Base-by-base conservation (phyloP, 1,140 invertebrate species). In the Antheraea mylitta region DNA sequence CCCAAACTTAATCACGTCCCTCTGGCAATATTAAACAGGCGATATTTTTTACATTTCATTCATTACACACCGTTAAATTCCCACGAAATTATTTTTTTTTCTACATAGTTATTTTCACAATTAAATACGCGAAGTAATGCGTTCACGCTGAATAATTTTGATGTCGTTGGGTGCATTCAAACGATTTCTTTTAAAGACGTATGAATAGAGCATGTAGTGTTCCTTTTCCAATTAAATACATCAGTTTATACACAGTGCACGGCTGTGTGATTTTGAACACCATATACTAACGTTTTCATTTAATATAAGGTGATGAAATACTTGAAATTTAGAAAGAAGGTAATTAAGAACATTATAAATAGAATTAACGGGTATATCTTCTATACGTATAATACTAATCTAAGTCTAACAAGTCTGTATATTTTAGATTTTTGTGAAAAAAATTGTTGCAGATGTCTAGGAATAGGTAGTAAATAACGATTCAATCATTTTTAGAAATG, bases 61-160 rank as follows among this genome's bases (percentile, higher is more conserved):
- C 86, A 91, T 91, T 91, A 90, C 83, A 76, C 72, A 79, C 80
- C 75, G 78, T 80, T 75, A 74, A 77, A 87, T 90, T 91, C 89
- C 86, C 89, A 91, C 88, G 87, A 87, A 80, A 82, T 81, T 75
- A 65, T 73, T 77, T 70, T 77, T 86, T 86, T 86, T 89, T 85
- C 70, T 76, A 76, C 70, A 85, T 79, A 76, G 79, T 82, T 82
- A 83, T 83, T 83, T 86, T 82, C 69, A 85, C 85, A 90, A 91
- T 91, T 86, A 90, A 75, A 81, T 85, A 85, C 79, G 77, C 81
- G 71, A 81, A 79, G 83, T 82, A 87, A 91, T 86, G 83, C 74
- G 87, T 90, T 90, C 88, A 91, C 89, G 87, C 89, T 86, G 88
- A 83, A 91, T 90, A 91, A 90, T 87, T 87, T 84, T 79, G 75